Evolutionary conservation across 2,113 vertebrate genomes (phyloP).

Genomic region (Illadopsis cleaveri): DNA sequence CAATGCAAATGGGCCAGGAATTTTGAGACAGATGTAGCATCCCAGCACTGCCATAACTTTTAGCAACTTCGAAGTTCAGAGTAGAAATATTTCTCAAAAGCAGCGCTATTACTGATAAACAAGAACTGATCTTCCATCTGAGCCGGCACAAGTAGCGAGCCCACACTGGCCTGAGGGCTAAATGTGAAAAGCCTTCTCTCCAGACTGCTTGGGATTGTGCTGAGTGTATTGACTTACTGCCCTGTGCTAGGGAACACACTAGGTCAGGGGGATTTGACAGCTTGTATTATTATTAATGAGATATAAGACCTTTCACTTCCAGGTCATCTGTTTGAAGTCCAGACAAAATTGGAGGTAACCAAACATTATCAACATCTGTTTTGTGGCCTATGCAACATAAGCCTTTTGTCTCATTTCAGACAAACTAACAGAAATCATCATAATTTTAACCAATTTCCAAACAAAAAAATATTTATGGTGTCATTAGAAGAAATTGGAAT

Average conservation of each 20-base stretch:
- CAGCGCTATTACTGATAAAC: background rate
- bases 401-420: slow-evolving; percentile 18
- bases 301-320: slow-evolving; percentile 56
- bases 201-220: background rate
- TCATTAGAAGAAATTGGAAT: background rate
- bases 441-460: background rate
- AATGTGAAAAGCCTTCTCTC: background rate
- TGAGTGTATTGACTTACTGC: background rate
- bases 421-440: background rate
- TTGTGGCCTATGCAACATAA: slow-evolving; percentile 25
- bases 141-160: background rate
- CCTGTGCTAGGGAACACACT: background rate
- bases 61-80: background rate
- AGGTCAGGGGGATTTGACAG: slow-evolving; percentile 26
- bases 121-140: background rate
- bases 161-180: background rate
- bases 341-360: background rate
- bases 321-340: slow-evolving; percentile 60
- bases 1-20: background rate
- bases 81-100: background rate
- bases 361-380: slow-evolving; percentile 46
- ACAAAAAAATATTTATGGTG: background rate
- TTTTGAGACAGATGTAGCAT: background rate
- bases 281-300: slow-evolving; percentile 59
- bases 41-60: background rate